Evolutionary conservation across 2,888 invertebrate species (phyloP).

Genomic region (Brachyptera risi): DNA sequence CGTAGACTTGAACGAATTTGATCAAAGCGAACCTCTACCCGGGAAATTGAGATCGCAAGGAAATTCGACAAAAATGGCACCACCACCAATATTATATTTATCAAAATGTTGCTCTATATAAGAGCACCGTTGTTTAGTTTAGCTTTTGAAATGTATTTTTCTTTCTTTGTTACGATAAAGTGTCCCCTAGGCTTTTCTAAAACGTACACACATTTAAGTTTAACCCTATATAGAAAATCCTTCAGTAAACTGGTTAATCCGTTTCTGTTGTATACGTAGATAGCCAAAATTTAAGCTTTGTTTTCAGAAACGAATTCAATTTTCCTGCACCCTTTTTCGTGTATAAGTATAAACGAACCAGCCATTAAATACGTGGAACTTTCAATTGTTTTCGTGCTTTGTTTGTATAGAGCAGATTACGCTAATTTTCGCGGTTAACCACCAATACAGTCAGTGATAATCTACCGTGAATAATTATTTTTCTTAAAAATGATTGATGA

Average conservation of each 20-base stretch:
- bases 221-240: background rate
- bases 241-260: background rate
- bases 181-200: background rate
- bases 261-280: background rate
- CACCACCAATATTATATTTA: background rate
- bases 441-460: no score
- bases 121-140: background rate
- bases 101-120: background rate
- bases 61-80: background rate
- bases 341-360: no score
- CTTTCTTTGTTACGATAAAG: background rate
- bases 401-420: no score
- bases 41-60: background rate
- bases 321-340: no score
- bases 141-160: background rate
- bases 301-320: no score
- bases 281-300: background rate
- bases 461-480: no score
- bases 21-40: no score
- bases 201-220: background rate
- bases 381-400: no score
- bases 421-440: no score
- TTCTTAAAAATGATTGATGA: no score
- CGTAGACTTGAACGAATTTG: background rate
- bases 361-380: no score